Evolutionary conservation across 2,888 invertebrate species (phyloP).

Genomic region (Syrphus vitripennis): DNA sequence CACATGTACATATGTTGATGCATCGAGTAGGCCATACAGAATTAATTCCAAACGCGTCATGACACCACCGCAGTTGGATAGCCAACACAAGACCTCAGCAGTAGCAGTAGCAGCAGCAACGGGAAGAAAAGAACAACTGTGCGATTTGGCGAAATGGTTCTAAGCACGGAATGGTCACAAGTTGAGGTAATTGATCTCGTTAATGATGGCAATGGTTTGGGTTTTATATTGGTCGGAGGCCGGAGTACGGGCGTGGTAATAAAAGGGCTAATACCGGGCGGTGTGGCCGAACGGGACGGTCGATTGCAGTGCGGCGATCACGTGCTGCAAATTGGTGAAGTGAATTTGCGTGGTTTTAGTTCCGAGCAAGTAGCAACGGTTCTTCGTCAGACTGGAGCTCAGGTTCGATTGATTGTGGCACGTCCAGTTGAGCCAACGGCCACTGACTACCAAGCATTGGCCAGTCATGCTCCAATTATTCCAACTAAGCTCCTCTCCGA

Average conservation of each 20-base stretch:
- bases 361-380: conserved; percentile 97
- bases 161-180: conserved; percentile 99
- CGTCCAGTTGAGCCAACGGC: conserved; percentile 94
- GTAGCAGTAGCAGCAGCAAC: conserved; percentile 67
- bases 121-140: conserved; percentile 36
- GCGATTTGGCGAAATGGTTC: conserved; percentile 83
- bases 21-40: conserved; percentile 50
- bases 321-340: conserved; percentile 96
- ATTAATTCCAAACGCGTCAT: conserved; percentile 61
- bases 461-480: conserved; percentile 92
- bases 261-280: conserved; percentile 98
- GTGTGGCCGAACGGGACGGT: conserved; percentile 97
- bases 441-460: conserved; percentile 88
- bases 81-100: conserved; percentile 53
- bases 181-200: conserved; percentile 99
- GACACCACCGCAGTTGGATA: conserved; percentile 59
- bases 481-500: conserved; percentile 96
- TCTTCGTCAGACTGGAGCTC: conserved; percentile 85
- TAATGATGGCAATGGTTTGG: conserved; percentile 98
- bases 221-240: conserved; percentile 99
- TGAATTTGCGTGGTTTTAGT: conserved; percentile 97
- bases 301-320: conserved; percentile 98
- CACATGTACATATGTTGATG: conserved; percentile 54
- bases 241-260: conserved; percentile 99
- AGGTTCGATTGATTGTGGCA: conserved; percentile 94